Base-by-base conservation (phyloP, 2,797 vertebrate genomes). In the Cheracebus regulus region DNA sequence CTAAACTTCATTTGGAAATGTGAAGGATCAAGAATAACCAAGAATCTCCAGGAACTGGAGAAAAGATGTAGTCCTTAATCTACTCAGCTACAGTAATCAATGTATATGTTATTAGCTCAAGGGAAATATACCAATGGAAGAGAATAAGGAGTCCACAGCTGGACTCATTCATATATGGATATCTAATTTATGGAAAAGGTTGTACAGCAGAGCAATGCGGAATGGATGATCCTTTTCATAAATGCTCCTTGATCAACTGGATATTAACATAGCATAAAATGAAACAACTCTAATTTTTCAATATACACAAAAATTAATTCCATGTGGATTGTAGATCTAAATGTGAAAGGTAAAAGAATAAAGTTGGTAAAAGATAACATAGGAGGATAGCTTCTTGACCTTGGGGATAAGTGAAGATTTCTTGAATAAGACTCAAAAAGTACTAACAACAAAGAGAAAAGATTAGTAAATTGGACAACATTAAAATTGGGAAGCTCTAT, bases 291-390 rank as follows among this genome's bases (percentile, higher is more conserved):
- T 90, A 86, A 92, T 14, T 73, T 81, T 57, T 82, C 39, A n/a
- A 26, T 36, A 81, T 52, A 41, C 7, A 55, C 46, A 75, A 75
- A 80, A 73, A 61, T 76, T 61, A 91, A 86, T 52, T 70, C n/a
- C 19, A 73, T 79, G n/a, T 83, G 39, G 93, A 50, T 4, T 93
- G 3, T 10, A 88, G 48, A 75, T 20, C 7, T 83, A 88, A 75
- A 46, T 73, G 24, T 33, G n/a, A 91, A 96, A 91, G 7, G 36
- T 76, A 84, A 87, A 91, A 95, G 19, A 84, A 95, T 58, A 20
- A 67, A 88, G 55, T 3, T 79, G 58, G 67, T 7, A 86, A 30
- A 87, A 52, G 78, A 80, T 36, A 52, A 83, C 26, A 82, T 1
- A 78, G 44, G 28, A 73, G 0, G 22, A 28, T 36, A 85, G 33